Evolutionary conservation across 2,113 vertebrate species (phyloP).

Genomic region (Todiramphus chloris): DNA sequence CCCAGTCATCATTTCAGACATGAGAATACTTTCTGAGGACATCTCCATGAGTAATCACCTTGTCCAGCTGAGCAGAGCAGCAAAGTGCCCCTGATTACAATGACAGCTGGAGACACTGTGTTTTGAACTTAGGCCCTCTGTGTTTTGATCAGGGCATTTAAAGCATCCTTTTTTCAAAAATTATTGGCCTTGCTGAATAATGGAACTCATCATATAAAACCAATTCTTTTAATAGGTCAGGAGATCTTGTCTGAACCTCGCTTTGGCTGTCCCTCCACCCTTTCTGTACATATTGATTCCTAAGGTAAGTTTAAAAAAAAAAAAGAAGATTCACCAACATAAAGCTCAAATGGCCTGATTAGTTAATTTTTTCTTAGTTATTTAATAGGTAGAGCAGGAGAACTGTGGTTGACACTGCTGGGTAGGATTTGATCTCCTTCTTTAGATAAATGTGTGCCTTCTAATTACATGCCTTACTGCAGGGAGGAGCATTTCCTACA

Average conservation of each 20-base stretch:
- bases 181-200: neutral
- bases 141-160: neutral
- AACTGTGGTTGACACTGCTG: neutral
- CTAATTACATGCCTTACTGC: neutral
- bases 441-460: neutral
- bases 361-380: neutral
- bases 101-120: neutral
- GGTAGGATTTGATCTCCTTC: neutral
- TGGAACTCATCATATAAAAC: neutral
- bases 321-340: neutral
- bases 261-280: neutral
- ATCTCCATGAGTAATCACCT: neutral
- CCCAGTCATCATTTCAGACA: neutral
- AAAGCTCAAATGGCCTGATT: neutral
- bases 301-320: neutral
- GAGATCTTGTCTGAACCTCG: neutral
- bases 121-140: neutral
- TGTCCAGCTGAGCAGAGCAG: neutral
- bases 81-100: neutral
- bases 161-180: neutral
- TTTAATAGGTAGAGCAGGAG: neutral
- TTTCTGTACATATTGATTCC: neutral
- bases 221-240: neutral
- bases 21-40: neutral
- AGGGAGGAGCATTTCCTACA: neutral